These are phyloP conservation scores for Eurosta solidaginis DNA, from an alignment of 1,140 invertebrate genomes.

Conservation along the genomic window DNA sequence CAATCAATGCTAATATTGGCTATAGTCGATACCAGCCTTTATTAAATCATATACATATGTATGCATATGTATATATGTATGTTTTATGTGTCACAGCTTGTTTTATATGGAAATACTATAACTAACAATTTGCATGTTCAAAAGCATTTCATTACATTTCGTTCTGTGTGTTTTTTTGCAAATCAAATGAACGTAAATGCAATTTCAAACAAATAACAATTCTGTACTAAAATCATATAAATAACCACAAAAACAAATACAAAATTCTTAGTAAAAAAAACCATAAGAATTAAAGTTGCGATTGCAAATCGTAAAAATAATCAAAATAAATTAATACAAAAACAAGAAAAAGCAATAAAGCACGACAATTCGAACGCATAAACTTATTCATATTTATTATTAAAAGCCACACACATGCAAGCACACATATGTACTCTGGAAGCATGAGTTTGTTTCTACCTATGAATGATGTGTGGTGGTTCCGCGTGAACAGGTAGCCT, in stretches of 20 bases:
- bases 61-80: neutral
- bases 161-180: no score
- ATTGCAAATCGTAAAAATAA: slow-evolving; percentile 25
- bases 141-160: slow-evolving; percentile 23
- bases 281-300: neutral
- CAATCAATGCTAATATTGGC: no score
- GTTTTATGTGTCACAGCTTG: no score
- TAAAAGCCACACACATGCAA: neutral
- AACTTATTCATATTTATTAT: neutral
- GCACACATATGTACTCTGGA: neutral
- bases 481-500: no score
- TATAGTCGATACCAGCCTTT: no score
- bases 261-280: neutral
- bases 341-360: neutral
- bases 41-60: neutral
- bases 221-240: neutral
- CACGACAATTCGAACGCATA: slow-evolving; percentile 3
- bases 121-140: slow-evolving; percentile 24
- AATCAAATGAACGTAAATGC: slow-evolving; percentile 13
- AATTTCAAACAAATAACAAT: slow-evolving; percentile 20
- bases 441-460: neutral
- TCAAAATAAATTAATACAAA: neutral
- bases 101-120: neutral
- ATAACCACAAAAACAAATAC: neutral
- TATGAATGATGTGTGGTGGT: neutral